phyloP scores from a whole-genome alignment of 2,888 invertebrate species.

The Pharmacophagus antenor region DNA sequence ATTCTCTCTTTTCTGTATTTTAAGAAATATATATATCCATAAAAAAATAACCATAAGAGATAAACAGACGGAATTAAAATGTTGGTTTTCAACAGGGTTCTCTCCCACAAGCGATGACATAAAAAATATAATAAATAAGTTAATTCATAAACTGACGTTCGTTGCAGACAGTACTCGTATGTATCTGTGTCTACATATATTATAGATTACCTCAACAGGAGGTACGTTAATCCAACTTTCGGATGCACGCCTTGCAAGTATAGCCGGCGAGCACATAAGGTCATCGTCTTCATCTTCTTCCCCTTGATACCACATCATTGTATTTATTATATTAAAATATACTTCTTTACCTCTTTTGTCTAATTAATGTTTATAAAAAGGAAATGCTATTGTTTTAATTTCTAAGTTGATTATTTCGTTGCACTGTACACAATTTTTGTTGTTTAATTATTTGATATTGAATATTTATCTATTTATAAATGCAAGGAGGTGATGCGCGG shows the following conservation, averaged over 20 bases:
- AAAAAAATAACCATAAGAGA: neutral
- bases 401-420: neutral
- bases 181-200: neutral
- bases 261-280: slow-evolving; percentile 92
- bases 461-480: slow-evolving; percentile 45
- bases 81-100: neutral
- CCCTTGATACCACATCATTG: slow-evolving; percentile 88
- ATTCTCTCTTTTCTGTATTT: no score
- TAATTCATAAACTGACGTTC: neutral
- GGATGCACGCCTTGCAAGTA: slow-evolving; percentile 91
- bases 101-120: no score
- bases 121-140: neutral
- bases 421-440: slow-evolving; percentile 22
- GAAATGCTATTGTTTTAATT: neutral
- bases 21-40: no score
- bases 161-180: neutral
- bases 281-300: slow-evolving; percentile 92
- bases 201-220: slow-evolving; percentile 89
- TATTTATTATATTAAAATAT: neutral
- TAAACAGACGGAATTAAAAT: neutral
- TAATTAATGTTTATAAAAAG: neutral
- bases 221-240: slow-evolving; percentile 95
- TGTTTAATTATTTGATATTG: slow-evolving; percentile 20
- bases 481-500: slow-evolving; percentile 73
- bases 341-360: neutral